phyloP scores from a whole-genome alignment of 1,140 invertebrate species.

The Melitaea cinxia region DNA sequence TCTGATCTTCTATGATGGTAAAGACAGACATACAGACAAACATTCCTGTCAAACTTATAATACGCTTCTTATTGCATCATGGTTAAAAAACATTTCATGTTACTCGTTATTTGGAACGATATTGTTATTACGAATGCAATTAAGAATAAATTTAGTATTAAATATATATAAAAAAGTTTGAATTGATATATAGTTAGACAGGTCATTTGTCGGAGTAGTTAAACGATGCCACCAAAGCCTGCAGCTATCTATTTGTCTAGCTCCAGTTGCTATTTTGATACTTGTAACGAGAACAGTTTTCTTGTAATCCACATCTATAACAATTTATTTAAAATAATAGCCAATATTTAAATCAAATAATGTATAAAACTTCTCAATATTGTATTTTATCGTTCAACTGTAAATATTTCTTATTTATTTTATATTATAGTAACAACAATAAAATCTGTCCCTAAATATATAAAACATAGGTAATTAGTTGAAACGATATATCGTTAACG shows the following conservation, averaged over 20 bases:
- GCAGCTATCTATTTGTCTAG: conserved; percentile 63
- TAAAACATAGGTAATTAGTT: too few species aligned
- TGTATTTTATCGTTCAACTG: too few species aligned
- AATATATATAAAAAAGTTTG: background rate
- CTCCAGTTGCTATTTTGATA: conserved; percentile 57
- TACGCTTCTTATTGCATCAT: too few species aligned
- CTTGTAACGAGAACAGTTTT: conserved; percentile 63
- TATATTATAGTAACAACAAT: too few species aligned
- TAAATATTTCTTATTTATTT: too few species aligned
- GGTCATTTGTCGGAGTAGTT: conserved; percentile 62
- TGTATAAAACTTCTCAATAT: background rate
- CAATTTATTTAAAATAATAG: background rate
- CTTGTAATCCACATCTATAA: conserved; percentile 1
- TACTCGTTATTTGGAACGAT: background rate
- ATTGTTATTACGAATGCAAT: background rate
- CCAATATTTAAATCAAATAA: too few species aligned
- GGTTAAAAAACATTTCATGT: too few species aligned
- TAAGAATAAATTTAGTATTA: background rate
- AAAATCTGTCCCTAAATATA: too few species aligned
- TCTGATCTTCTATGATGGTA: too few species aligned
- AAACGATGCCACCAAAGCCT: conserved; percentile 20
- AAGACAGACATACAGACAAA: too few species aligned
- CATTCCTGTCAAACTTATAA: too few species aligned
- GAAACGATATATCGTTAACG: too few species aligned
- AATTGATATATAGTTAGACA: conserved; percentile 13